Percentiles rank a stretch among this genome's conserved stretches.
phyloP scores from a whole-genome alignment of 2,113 vertebrate species.

The Rhynchomys soricoides region DNA sequence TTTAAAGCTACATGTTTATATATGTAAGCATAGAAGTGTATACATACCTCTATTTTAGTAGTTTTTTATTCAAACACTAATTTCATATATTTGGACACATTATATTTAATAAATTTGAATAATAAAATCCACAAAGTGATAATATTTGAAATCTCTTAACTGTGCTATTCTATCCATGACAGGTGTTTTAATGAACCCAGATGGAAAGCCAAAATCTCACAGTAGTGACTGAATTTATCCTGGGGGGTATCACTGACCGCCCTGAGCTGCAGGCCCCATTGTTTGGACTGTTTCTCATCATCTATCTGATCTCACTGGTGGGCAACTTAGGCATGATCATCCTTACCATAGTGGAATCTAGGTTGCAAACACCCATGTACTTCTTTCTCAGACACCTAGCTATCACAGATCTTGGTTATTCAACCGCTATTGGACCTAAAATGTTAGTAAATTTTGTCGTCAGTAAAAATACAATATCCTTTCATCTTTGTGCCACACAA shows the following conservation, averaged over 20 bases:
- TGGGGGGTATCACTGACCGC: slow-evolving; percentile 19
- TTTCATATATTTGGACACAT: neutral
- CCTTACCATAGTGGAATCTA: slow-evolving; percentile 15
- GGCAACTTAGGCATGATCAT: slow-evolving; percentile 56
- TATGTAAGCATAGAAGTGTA: neutral
- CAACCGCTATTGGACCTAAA: slow-evolving; percentile 59
- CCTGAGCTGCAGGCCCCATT: neutral
- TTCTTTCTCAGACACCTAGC: slow-evolving; percentile 63
- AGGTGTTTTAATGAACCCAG: neutral
- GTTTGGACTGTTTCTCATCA: slow-evolving; percentile 41
- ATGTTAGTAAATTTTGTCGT: slow-evolving; percentile 66
- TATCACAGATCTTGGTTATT: slow-evolving; percentile 60
- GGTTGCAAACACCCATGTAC: slow-evolving; percentile 67
- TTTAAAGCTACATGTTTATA: neutral
- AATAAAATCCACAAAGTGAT: neutral
- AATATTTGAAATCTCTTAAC: neutral
- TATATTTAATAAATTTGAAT: neutral
- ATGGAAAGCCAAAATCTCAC: slow-evolving; percentile 57
- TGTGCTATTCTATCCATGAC: neutral
- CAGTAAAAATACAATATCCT: slow-evolving; percentile 3
- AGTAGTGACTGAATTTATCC: slow-evolving; percentile 47
- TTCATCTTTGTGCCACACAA: slow-evolving; percentile 28
- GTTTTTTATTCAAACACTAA: neutral
- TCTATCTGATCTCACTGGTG: slow-evolving; percentile 50
- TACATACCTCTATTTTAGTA: neutral